Evolutionary conservation across 2,797 vertebrate genomes (phyloP).

Genomic region (Rhynchotus rufescens): DNA sequence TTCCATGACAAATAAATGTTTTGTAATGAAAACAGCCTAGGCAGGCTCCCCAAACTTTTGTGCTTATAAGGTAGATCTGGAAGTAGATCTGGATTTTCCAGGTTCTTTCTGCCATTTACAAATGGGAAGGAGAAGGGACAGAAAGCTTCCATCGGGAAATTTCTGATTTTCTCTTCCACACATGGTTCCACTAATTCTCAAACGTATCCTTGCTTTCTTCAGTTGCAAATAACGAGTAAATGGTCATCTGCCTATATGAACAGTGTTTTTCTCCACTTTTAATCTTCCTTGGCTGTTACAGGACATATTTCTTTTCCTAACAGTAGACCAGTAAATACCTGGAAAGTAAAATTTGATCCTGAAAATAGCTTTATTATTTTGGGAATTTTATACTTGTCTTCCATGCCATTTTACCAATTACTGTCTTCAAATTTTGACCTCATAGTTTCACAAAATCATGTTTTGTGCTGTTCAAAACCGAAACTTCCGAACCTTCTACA

Average conservation of each 20-base stretch:
- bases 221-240: not conserved
- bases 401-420: not conserved
- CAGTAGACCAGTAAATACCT: not conserved
- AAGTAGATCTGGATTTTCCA: not conserved
- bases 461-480: not conserved
- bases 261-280: not conserved
- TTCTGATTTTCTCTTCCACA: not conserved
- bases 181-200: not conserved
- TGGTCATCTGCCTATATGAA: not conserved
- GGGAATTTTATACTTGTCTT: not conserved
- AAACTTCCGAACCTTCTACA: fast-evolving
- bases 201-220: not conserved
- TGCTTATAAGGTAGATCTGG: not conserved
- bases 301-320: not conserved
- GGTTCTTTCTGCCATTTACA: not conserved
- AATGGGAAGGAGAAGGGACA: not conserved
- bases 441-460: not conserved
- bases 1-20: not conserved
- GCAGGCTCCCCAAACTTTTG: not conserved
- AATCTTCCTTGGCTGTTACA: not conserved
- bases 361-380: not conserved
- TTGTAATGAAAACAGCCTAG: not conserved
- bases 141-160: not conserved
- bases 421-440: not conserved
- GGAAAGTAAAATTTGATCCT: not conserved